These are phyloP conservation scores for Xanthostigma xanthostigma DNA, from an alignment of 2,888 invertebrate genomes.

Conservation along the genomic window DNA sequence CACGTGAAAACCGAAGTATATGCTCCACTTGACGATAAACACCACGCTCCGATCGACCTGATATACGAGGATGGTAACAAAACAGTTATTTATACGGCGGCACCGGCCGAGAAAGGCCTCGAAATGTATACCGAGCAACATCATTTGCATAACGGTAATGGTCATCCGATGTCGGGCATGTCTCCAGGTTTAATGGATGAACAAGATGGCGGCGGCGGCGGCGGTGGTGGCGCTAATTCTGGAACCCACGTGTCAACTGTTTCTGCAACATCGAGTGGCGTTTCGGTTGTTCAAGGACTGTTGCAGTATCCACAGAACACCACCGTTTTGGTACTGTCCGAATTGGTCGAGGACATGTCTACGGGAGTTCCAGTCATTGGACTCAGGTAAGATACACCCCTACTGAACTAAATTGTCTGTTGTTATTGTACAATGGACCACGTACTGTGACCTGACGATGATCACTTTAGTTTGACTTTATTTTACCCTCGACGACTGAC, in stretches of 20 bases:
- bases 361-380: conserved; percentile 45
- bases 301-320: conserved; percentile 36
- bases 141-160: conserved; percentile 21
- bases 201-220: conserved; percentile 30
- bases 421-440: no score
- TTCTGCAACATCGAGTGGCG: conserved; percentile 27
- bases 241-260: conserved; percentile 31
- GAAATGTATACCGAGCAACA: conserved; percentile 58
- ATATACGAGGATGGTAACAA: conserved; percentile 76
- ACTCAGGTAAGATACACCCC: conserved; percentile 35
- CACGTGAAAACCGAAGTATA: conserved; percentile 35
- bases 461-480: no score
- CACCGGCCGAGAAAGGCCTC: conserved; percentile 63
- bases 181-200: conserved; percentile 29
- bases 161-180: conserved; percentile 26
- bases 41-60: conserved; percentile 52
- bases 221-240: conserved; percentile 38
- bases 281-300: conserved; percentile 33
- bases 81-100: conserved; percentile 68
- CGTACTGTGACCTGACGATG: no score
- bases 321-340: conserved; percentile 57
- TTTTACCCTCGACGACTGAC: no score
- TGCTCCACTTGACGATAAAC: conserved; percentile 27
- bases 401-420: no score
- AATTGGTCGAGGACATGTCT: conserved; percentile 55